These are phyloP conservation scores for Meda fulgida DNA, from an alignment of 2,797 vertebrate genomes.

Conservation along the genomic window DNA sequence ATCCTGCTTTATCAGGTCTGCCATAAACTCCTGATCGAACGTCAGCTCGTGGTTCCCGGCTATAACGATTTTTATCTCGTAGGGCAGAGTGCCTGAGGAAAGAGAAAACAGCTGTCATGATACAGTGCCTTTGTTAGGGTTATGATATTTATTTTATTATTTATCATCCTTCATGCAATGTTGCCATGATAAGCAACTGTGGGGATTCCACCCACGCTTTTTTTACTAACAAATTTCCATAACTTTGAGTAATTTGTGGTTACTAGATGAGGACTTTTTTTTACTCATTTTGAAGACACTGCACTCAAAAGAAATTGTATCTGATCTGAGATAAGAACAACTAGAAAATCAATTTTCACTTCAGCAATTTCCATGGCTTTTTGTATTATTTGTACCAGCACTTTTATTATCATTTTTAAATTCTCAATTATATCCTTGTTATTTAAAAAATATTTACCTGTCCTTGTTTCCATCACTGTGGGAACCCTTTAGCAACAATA, in stretches of 20 bases:
- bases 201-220: background rate
- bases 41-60: constrained; percentile 97
- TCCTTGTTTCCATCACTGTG: background rate
- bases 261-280: background rate
- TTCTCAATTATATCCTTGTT: background rate
- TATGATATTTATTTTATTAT: background rate
- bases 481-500: background rate
- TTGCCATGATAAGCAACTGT: background rate
- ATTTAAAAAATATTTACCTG: background rate
- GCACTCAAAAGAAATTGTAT: background rate
- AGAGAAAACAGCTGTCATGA: constrained; percentile 1
- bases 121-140: constrained; percentile 42
- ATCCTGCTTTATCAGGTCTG: constrained; percentile 97
- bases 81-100: constrained; percentile 88
- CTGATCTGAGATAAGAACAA: background rate
- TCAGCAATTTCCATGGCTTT: background rate
- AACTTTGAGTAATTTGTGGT: background rate
- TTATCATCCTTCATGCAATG: background rate
- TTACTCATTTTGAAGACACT: background rate
- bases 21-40: constrained; percentile 99
- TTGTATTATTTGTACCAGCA: background rate
- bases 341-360: background rate
- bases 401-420: background rate
- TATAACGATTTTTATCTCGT: constrained; percentile 96
- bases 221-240: background rate